Base-by-base conservation (phyloP, 2,888 invertebrate genomes). In the Adelognathus sp. region DNA sequence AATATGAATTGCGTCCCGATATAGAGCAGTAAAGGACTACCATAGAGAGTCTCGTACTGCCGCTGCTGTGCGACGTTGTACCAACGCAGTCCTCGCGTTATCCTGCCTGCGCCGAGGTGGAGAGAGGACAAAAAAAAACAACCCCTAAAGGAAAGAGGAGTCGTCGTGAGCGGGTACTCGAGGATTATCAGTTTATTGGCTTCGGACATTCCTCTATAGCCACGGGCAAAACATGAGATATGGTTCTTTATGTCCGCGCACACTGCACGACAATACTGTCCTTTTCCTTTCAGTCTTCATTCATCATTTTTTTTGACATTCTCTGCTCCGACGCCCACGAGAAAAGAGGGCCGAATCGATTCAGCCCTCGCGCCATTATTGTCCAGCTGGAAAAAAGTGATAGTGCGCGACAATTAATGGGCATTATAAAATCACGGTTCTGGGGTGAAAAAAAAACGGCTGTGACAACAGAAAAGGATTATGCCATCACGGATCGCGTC, bases 1-100 rank as follows among this genome's bases (percentile, higher is more conserved):
- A 85, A 88, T 88, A 87, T 88, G 87, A 88, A 88, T 88, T 87
- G 85, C 41, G 75, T 76, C 56, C 50, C 64, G 71, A 75, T 79
- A 72, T 76, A 75, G 29, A 27, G 14, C 14, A 60, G 54, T n/a
- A n/a, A 7, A 39, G 31, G 52, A 44, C 66, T 54, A 18, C 41
- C 41, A 36, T 9, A 33, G 36, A 36, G 50, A 63, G 60, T 66
- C 18, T 29, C 54, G 39, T 78, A 33, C 74, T 69, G 58, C 64
- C 31, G n/a, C n/a, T n/a, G n/a, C 52, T 76, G 61, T 63, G 58
- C 86, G 75, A 44, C 63, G 41, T 66, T 61, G n/a, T n/a, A 71
- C 63, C 64, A 21, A 29, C 64, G 39, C 52, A 52, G 76, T n/a
- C n/a, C n/a, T n/a, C 78, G 80, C 76, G 72, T 79, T 79, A 83